Base-by-base conservation (phyloP, 2,113 vertebrate genomes). In the Vicugna pacos region DNA sequence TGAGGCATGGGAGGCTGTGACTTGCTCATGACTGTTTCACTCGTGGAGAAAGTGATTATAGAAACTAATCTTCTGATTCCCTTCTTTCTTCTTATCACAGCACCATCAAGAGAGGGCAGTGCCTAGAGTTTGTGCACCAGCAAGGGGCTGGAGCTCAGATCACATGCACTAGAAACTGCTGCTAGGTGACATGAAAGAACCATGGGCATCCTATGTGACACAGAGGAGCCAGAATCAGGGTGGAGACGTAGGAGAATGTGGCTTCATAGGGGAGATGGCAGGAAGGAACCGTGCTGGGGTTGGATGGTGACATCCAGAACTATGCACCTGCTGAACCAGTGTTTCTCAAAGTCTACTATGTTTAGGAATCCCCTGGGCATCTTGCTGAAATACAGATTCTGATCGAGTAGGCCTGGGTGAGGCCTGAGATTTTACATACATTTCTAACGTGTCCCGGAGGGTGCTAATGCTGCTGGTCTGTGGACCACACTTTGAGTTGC, bases 301-400 rank as follows among this genome's bases (percentile, higher is more conserved):
- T 35, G 17, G 38, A 60, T 0, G 35, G 30, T 0, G 0, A 5
- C 28, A 16, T 54, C 5, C 13, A 28, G 30, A 89, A 52, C 4
- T 6, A 8, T 0, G 2, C 24, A 16, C 19, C 14, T 11, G 14
- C 87, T 54, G 14, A 19, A 35, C 38, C 2, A 6, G 67, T 30
- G 38, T 50, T 42, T 70, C 60, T 56, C 17, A 15, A 9, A 32
- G 26, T 42, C 13, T 20, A 5, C 8, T 2, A 6, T 20, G 13
- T 38, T 64, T n/a, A 54, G 6, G 13, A 70, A 88, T 48, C 10
- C 46, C 28, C 19, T 12, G 20, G 32, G 69, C 42, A 54, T 30
- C 52, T 32, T 30, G 4, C 26, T 79, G 35, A 60, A 75, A 60
- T 38, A 26, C 7, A 50, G 69, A 65, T 24, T 93, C 28, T 75